A percentile compares a stretch with the other conserved stretches of the same genome.
These are phyloP conservation scores for Ophioninae sp. DNA, from an alignment of 2,888 invertebrate genomes.

Conservation along the genomic window DNA sequence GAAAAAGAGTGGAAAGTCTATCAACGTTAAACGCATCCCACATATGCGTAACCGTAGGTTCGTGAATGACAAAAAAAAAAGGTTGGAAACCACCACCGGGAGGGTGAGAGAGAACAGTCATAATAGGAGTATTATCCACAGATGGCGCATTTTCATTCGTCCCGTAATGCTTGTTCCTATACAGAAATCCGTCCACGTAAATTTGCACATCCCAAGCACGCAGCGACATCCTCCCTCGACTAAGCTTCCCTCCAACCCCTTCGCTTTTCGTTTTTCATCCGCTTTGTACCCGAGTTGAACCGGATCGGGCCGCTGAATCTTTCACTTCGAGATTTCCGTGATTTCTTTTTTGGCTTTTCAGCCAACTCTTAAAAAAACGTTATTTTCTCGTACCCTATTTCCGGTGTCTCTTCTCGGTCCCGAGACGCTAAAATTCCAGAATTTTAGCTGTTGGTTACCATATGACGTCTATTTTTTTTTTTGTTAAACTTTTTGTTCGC, in stretches of 20 bases:
- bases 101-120: slow-evolving; percentile 25
- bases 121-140: slow-evolving; percentile 68
- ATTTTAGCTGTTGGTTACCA: background rate
- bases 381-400: background rate
- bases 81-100: slow-evolving; percentile 14
- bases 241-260: background rate
- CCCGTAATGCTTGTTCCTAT: slow-evolving; percentile 8
- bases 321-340: slow-evolving; percentile 54
- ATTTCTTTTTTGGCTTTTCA: slow-evolving; percentile 27
- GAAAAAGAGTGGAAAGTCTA: slow-evolving; percentile 55
- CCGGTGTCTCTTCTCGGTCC: slow-evolving; percentile 13
- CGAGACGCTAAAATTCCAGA: slow-evolving; percentile 15
- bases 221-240: slow-evolving; percentile 14
- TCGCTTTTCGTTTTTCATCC: background rate
- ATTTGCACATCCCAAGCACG: slow-evolving; percentile 11
- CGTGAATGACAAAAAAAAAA: background rate
- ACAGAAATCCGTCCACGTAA: background rate
- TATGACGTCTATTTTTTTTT: no score
- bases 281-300: slow-evolving; percentile 25
- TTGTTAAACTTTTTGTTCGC: no score
- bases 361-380: background rate
- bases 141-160: slow-evolving; percentile 65
- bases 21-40: slow-evolving; percentile 54
- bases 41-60: slow-evolving; percentile 15
- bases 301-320: slow-evolving; percentile 36